phyloP scores from a whole-genome alignment of 2,797 vertebrate genomes.

The Taenioides sp. region DNA sequence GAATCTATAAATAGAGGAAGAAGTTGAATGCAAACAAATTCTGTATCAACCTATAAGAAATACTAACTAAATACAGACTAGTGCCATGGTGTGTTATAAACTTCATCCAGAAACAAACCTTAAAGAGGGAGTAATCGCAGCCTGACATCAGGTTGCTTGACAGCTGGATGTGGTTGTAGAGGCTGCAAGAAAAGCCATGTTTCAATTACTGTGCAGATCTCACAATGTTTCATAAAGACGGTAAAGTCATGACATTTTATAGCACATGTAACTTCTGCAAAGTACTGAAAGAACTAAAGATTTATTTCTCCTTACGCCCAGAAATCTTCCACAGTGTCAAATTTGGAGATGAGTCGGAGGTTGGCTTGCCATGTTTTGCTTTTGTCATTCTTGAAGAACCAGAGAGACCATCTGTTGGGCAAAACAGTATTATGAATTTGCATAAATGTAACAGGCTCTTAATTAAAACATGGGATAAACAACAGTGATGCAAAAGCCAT shows the following conservation, averaged over 20 bases:
- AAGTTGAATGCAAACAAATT: neutral
- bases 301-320: conserved; percentile 90
- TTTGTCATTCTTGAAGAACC: conserved; percentile 99
- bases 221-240: conserved; percentile 4
- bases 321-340: conserved; percentile 99
- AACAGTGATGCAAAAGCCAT: conserved; percentile 20
- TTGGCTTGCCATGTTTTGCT: conserved; percentile 99
- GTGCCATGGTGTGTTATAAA: neutral
- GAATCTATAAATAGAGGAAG: neutral
- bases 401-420: conserved; percentile 91
- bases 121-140: conserved; percentile 98
- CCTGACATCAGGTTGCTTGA: conserved; percentile 99
- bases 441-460: conserved; percentile 34
- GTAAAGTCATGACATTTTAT: conserved; percentile 1
- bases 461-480: conserved; percentile 39
- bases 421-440: conserved; percentile 27
- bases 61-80: too few relatives aligned
- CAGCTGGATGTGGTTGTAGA: conserved; percentile 98
- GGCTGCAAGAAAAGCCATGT: conserved; percentile 67
- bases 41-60: neutral
- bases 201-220: conserved; percentile 8
- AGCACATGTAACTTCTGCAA: neutral
- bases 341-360: conserved; percentile 96
- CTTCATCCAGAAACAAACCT: conserved; percentile 77
- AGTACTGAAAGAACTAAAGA: conserved; percentile 10